Evolutionary conservation across 2,113 vertebrate species (phyloP).

Genomic region (Peromyscus polionotus): DNA sequence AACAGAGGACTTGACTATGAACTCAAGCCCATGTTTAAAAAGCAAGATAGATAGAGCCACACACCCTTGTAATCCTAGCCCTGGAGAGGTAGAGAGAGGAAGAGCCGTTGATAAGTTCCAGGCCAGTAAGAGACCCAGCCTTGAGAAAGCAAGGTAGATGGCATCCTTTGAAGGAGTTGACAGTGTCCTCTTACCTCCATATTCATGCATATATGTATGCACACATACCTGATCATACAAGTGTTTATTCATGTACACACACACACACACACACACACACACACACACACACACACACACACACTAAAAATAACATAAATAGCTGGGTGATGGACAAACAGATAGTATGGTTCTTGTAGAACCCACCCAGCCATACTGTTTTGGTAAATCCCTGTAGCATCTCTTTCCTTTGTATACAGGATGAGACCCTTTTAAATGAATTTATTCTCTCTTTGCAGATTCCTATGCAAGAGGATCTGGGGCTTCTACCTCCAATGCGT

Average conservation of each 20-base stretch:
- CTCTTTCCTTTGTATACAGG: too few species aligned
- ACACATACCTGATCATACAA: not conserved
- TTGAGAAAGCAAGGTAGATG: not conserved
- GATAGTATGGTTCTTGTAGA: not conserved
- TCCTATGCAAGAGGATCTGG: conserved; percentile 92
- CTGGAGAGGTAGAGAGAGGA: not conserved
- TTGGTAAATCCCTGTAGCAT: not conserved
- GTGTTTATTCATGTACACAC: not conserved
- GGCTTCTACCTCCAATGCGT: conserved; percentile 95
- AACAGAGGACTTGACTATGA: not conserved
- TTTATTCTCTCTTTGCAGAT: conserved; percentile 86
- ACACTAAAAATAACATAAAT: not conserved
- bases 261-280: not conserved
- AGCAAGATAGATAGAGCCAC: not conserved
- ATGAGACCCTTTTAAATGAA: not conserved
- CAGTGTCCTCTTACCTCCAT: not conserved
- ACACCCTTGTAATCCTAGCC: not conserved
- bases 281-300: not conserved
- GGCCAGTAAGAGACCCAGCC: not conserved
- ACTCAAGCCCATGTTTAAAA: not conserved
- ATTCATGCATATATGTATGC: too few species aligned
- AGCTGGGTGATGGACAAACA: not conserved
- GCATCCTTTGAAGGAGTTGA: not conserved
- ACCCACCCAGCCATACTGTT: not conserved
- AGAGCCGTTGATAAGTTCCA: not conserved